Base-by-base conservation (phyloP, 2,888 invertebrate genomes). In the Hemicrepidius hirtus region DNA sequence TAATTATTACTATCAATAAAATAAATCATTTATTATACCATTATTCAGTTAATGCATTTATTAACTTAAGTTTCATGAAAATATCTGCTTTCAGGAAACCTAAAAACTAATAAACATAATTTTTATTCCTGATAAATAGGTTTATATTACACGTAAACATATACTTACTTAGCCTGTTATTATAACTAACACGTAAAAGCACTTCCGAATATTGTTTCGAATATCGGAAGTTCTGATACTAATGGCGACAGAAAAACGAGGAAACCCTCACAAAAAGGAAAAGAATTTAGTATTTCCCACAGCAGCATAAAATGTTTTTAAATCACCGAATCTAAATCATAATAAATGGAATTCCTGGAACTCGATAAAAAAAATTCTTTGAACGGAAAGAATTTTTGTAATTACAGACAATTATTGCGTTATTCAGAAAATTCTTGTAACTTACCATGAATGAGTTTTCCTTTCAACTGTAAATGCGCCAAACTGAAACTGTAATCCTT, bases 151-250 rank as follows among this genome's bases (percentile, higher is more conserved):
- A 57, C 18, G 18, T 44, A 60, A 60, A 60, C 60, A 60, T 13
- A 41, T 24, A 24, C 6, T 20, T 57, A 37, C 57, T 50, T 24
- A 50, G 50, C 57, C 4, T 20, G 60, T 44, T 68, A 40, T 68
- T 68, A 49, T 37, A 68, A 13, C 57, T 60, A 46, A 68, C 68
- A 68, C 44, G 68, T 60, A 57, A 68, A 68, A 68, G 68, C 68
- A 68, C 68, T 68, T 68, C 46, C 68, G 49, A 68, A 57, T 68
- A 60, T 60, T 68, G 50, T 60, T 68, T 49, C 32, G 16, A 57
- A 35, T 49, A 68, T 68, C 24, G 66, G 55, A 57, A 57, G 55
- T 57, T 57, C 37, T 32, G 57, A 57, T 37, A 37, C n/a, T 57
- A 46, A 16, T 18, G 16, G 18, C 6, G 16, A 46, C 46, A 9